Base-by-base conservation (phyloP, 2,888 invertebrate genomes). In the Lycia hirtaria region DNA sequence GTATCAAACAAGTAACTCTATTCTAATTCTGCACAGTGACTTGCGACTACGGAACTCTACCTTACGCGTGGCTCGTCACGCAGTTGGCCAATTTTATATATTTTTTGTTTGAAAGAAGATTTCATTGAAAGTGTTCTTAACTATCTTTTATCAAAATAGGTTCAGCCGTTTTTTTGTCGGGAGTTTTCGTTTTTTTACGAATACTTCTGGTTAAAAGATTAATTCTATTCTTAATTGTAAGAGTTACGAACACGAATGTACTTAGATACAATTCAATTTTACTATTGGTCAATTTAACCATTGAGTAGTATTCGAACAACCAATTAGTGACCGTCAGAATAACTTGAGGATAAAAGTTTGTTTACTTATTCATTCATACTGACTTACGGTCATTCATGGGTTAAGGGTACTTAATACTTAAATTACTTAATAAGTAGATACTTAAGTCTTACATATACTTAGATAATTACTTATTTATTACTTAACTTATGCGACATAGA, bases 291-390 rank as follows among this genome's bases (percentile, higher is more conserved):
- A 55, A 55, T 44, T 24, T 40, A 45, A 40, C 30, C 33, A 28
- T 44, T 19, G 38, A 56, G 37, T 35, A 44, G 30, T 47, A 33
- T 38, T 51, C 47, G 45, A 40, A 44, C 33, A 41, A 35, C 6
- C 51, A 51, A 51, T 51, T 51, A 51, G 47, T 35, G 2, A 51
- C 40, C 28, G 24, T 38, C 12, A 45, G 32, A 38, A 26, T 32
- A 28, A 17, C 3, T 4, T 10, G 48, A 55, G 37, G 44, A 40
- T 44, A 50, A 9, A 12, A 12, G 22, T 14, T 22, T 14, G 5
- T 38, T 22, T 51, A 28, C 47, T 47, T 51, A 14, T 41, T 26
- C 45, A 56, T 50, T 50, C 50, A 50, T 32, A 35, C 26, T 51
- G 43, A 9, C 17, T 35, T 37, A 19, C 15, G 15, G 17, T 26